Base-by-base conservation (phyloP, 2,113 vertebrate species). In the Hoplias malabaricus region DNA sequence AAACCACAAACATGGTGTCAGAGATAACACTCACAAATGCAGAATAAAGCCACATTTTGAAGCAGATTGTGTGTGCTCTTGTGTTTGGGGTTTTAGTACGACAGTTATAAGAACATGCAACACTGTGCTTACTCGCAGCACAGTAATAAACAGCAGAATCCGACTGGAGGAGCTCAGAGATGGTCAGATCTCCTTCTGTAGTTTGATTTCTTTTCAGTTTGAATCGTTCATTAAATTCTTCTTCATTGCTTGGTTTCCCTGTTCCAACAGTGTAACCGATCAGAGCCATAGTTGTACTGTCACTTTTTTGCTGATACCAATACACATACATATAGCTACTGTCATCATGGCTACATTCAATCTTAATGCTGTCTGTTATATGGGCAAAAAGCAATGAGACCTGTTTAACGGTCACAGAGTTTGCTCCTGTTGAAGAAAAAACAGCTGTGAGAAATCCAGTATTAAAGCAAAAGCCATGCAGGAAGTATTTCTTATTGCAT, bases 141-240 rank as follows among this genome's bases (percentile, higher is more conserved):
- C 90, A 92, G 84, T 89, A 91, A 82, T 88, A 91, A 61, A 88
- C 78, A 73, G 89, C 89, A 2, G 87, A 86, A 65, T 89, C 80
- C 83, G 82, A 76, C 2, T 1, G 2, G 0, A 0, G 68, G 13
- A 73, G 19, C 0, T 29, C 48, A 34, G 0, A 3, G 19, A 92
- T 85, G 0, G 21, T 78, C 48, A 91, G 84, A 25, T 33, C 25
- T 84, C 87, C 89, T 10, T 4, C 78, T 21, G 31, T 3, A 33
- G 0, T 67, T 1, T 9, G 21, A 2, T 6, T 2, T 25, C 69
- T 68, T 8, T 73, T 70, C 48, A 68, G 5, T 8, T 21, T 23
- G 59, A 82, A 73, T 21, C 56, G n/a, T 13, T 1, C 19, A 7
- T 4, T 27, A 75, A 80, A 79, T 40, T 1, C 69, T 2, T 38